Evolutionary conservation across 53 echinoderm and acorn worm species (phyloP).

Genomic region (Stichopus horrens): DNA sequence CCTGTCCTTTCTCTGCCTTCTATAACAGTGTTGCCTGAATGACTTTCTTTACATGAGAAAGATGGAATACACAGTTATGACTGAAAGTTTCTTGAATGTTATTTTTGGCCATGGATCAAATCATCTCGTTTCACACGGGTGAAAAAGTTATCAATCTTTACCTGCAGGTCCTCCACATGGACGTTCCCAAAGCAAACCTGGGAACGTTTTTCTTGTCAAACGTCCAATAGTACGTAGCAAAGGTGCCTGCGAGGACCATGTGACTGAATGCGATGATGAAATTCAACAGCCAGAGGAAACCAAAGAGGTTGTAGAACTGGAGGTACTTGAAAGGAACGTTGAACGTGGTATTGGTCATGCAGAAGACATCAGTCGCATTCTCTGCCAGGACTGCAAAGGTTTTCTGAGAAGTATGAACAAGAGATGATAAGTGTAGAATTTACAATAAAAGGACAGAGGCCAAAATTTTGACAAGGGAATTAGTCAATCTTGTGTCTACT

Average conservation of each 20-base stretch:
- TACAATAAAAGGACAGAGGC: too few relatives aligned
- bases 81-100: too few relatives aligned
- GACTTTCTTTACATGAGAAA: too few relatives aligned
- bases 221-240: conserved; percentile 95
- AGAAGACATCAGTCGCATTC: conserved; percentile 6
- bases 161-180: conserved; percentile 18
- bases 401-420: not conserved
- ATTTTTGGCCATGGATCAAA: too few relatives aligned
- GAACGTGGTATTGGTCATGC: not conserved
- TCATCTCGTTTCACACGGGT: too few relatives aligned
- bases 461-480: too few relatives aligned
- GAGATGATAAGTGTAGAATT: too few relatives aligned
- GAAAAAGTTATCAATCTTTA: not conserved
- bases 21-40: too few relatives aligned
- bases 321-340: conserved; percentile 56
- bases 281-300: conserved; percentile 90
- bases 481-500: too few relatives aligned
- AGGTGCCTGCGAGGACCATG: conserved; percentile 83
- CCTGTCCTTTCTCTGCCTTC: too few relatives aligned
- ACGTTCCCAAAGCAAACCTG: not conserved
- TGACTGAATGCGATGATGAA: conserved; percentile 85
- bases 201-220: conserved; percentile 66
- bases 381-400: not conserved
- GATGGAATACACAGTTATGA: too few relatives aligned
- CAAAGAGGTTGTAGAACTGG: conserved; percentile 90